Base-by-base conservation (phyloP, 1,140 invertebrate genomes). In the Pissodes strobi region DNA sequence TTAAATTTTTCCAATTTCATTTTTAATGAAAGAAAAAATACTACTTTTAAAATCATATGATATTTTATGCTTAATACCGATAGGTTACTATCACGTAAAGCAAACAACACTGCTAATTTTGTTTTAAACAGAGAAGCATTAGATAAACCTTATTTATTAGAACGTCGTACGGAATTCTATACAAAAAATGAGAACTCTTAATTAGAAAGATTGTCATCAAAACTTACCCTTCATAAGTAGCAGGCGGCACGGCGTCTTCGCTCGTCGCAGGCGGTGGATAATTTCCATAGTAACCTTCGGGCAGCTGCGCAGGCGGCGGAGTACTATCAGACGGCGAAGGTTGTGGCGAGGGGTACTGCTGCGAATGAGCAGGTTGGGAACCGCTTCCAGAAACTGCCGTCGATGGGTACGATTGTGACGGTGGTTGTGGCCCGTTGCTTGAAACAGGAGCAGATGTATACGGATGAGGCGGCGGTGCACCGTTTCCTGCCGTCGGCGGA, bases 261-360 rank as follows among this genome's bases (percentile, higher is more conserved):
- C 76, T 71, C 67, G 80, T 74, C 0, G 78, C 74, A 1, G 80
- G 78, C 10, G 80, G 76, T 6, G 81, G 79, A 64, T 82, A 82
- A n/a, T 76, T 77, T 34, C 79, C 80, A 64, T 81, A 82, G 52
- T 81, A 81, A 60, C 80, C 39, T 37, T 63, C 81, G 64, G 81
- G 81, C 12, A 79, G 79, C 0, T 79, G 77, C 60, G 19, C 25
- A 12, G 52, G 15, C 4, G 34, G 60, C 18, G 61, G 48, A 18
- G 15, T 27, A 27, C 37, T 34, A 30, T 49, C 18, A 34, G 62
- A 41, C 30, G 52, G 5, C 23, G 55, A 27, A 23, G 38, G 22
- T 45, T 15, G 18, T 22, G n/a, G 8, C 19, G 23, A 30, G 27
- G 10, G 22, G n/a, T n/a, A n/a, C n/a, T 6, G n/a, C 13, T 5